Percentiles rank a stretch among this genome's conserved stretches.
phyloP scores from a whole-genome alignment of 2,888 invertebrate genomes.

The Onthophagus sagittarius region DNA sequence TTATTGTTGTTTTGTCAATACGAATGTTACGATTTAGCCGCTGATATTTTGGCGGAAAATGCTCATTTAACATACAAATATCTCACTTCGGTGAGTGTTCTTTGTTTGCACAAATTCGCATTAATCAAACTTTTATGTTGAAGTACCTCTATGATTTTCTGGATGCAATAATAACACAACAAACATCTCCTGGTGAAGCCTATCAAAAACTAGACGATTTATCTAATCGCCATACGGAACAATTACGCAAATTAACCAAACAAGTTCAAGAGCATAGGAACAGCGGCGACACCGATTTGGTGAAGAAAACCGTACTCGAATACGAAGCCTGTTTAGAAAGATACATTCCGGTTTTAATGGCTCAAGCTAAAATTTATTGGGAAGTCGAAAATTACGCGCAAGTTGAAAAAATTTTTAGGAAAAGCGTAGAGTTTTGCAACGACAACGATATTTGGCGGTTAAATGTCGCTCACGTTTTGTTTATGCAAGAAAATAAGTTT shows the following conservation, averaged over 20 bases:
- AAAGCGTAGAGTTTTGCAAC: conserved; percentile 96
- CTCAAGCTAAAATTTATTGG: conserved; percentile 98
- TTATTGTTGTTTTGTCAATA: conserved; percentile 93
- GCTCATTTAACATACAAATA: conserved; percentile 95
- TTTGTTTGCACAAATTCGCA: too few relatives aligned
- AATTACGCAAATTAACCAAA: conserved; percentile 85
- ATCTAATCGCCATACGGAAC: conserved; percentile 85
- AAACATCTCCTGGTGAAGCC: conserved; percentile 94
- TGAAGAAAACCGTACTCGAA: conserved; percentile 85
- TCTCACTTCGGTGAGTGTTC: conserved; percentile 74
- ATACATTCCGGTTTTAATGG: conserved; percentile 98
- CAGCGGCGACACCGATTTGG: conserved; percentile 82
- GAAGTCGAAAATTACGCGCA: conserved; percentile 92
- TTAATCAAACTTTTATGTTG: conserved; percentile 30
- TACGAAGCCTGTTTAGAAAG: conserved; percentile 88
- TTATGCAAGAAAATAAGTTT: conserved; percentile 99
- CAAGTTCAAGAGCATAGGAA: conserved; percentile 90
- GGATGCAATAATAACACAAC: conserved; percentile 94
- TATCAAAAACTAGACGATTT: conserved; percentile 94
- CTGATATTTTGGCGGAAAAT: conserved; percentile 96
- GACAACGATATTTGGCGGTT: conserved; percentile 96
- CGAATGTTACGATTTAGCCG: conserved; percentile 95
- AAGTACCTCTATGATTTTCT: conserved; percentile 90
- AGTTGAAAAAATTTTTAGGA: conserved; percentile 94
- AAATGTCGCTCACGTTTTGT: conserved; percentile 97